Percentiles rank a stretch among this genome's conserved stretches.
These are phyloP conservation scores for Australoheros facetus DNA, from an alignment of 2,797 vertebrate genomes.

Conservation along the genomic window DNA sequence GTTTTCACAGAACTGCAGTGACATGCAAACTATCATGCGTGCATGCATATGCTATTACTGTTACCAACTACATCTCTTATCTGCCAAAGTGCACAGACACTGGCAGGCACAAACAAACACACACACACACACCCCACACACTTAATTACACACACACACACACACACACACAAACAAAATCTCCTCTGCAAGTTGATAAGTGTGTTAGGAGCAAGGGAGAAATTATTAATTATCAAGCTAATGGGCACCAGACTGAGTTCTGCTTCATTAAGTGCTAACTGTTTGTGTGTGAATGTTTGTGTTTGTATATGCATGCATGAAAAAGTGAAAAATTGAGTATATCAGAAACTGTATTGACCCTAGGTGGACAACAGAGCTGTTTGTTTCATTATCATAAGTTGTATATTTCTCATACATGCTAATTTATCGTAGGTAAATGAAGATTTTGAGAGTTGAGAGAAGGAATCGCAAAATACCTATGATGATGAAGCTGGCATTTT, in stretches of 20 bases:
- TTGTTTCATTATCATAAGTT: neutral
- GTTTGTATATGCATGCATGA: constrained; percentile 28
- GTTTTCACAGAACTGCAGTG: neutral
- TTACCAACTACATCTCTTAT: constrained; percentile 41
- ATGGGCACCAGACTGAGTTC: constrained; percentile 95
- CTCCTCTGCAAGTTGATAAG: constrained; percentile 88
- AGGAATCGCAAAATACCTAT: neutral
- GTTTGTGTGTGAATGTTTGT: constrained; percentile 64
- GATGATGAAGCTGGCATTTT: neutral
- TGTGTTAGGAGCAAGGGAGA: constrained; percentile 91
- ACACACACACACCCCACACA: constrained; percentile 2
- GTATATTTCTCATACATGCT: neutral
- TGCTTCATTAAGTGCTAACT: constrained; percentile 95
- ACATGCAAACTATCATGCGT: constrained; percentile 7
- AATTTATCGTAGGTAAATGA: neutral
- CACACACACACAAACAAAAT: neutral
- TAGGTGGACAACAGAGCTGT: neutral
- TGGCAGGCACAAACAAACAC: constrained; percentile 45
- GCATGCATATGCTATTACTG: constrained; percentile 7
- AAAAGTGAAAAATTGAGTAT: neutral
- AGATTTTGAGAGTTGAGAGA: neutral
- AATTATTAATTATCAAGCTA: constrained; percentile 99
- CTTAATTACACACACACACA: constrained; percentile 28
- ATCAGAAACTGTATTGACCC: neutral
- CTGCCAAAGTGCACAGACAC: constrained; percentile 46